Percentiles rank a stretch among this genome's conserved stretches.
Evolutionary conservation across 1,140 invertebrate species (phyloP).

Genomic region (Pseudomyrmex dendroicus): DNA sequence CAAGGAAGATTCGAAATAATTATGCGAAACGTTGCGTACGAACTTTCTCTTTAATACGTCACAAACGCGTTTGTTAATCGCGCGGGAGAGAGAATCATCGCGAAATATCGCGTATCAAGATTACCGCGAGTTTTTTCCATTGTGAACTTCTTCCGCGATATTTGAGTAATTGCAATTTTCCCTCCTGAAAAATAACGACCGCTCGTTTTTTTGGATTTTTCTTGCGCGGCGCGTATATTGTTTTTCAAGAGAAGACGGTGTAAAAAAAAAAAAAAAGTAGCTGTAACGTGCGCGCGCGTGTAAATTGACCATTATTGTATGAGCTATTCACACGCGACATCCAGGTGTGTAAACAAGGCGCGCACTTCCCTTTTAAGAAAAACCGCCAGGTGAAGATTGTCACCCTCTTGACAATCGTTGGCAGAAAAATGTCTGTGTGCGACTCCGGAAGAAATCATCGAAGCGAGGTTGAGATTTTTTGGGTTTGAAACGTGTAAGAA

Average conservation of each 20-base stretch:
- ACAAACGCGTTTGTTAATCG: slow-evolving; percentile 28
- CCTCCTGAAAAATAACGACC: not conserved
- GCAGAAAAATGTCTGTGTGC: not conserved
- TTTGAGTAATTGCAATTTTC: too few relatives aligned
- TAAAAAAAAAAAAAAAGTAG: slow-evolving; percentile 2
- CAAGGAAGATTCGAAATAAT: slow-evolving; percentile 49
- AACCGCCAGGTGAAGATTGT: slow-evolving; percentile 51
- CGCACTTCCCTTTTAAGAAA: slow-evolving; percentile 68
- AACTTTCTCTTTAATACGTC: slow-evolving; percentile 55
- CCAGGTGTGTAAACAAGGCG: slow-evolving; percentile 80
- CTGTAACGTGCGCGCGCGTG: slow-evolving; percentile 50
- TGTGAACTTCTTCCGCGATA: not conserved
- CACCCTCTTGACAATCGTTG: slow-evolving; percentile 13
- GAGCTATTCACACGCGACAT: slow-evolving; percentile 64
- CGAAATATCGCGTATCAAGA: not conserved
- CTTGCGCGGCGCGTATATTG: not conserved
- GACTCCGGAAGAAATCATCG: not conserved
- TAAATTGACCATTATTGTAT: slow-evolving; percentile 51
- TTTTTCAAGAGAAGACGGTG: not conserved
- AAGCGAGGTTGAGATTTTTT: not conserved
- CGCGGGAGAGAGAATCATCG: not conserved
- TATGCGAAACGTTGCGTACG: slow-evolving; percentile 39
- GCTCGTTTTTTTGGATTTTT: not conserved
- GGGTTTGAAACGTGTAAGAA: too few relatives aligned
- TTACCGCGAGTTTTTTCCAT: not conserved